Percentiles rank a stretch among this genome's conserved stretches.
Conservation (phyloP, 2,113 vertebrate species). For the Galeopterus variegatus region DNA sequence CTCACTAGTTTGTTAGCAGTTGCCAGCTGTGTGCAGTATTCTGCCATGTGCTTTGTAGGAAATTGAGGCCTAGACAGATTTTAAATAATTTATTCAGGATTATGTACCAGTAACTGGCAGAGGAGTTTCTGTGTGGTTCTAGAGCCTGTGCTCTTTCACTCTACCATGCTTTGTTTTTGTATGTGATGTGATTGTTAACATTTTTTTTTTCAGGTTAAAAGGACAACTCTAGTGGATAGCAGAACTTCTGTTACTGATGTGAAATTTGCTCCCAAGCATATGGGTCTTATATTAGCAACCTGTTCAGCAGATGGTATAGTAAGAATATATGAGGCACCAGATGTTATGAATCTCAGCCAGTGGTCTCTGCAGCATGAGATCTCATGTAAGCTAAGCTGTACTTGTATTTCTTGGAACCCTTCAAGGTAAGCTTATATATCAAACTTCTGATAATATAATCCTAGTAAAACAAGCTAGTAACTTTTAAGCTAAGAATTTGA, state of each 20-base stretch:
- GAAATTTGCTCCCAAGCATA: slow-evolving; percentile 99
- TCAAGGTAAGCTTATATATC: slow-evolving; percentile 92
- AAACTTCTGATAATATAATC: neutral
- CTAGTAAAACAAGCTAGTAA: neutral
- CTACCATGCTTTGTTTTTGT: slow-evolving; percentile 3
- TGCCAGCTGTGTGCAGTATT: neutral
- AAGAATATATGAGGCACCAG: slow-evolving; percentile 98
- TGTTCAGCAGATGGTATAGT: slow-evolving; percentile 98
- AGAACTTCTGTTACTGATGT: slow-evolving; percentile 99
- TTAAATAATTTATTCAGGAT: neutral
- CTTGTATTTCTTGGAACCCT: slow-evolving; percentile 99
- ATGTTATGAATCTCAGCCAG: slow-evolving; percentile 99
- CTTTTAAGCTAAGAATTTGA: slow-evolving; percentile 33
- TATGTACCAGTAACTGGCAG: neutral
- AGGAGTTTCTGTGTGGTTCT: neutral
- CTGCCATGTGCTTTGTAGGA: slow-evolving; percentile 30
- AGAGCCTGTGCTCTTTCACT: neutral
- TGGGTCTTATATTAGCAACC: slow-evolving; percentile 98
- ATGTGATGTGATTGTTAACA: slow-evolving; percentile 27
- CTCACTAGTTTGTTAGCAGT: neutral
- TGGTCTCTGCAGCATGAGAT: slow-evolving; percentile 99
- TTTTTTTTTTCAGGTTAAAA: slow-evolving; percentile 93
- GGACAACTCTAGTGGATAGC: slow-evolving; percentile 98
- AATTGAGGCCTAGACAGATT: neutral
- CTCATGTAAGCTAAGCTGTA: slow-evolving; percentile 98